phyloP scores from a whole-genome alignment of 2,888 invertebrate genomes.

The Drosophila borealis region DNA sequence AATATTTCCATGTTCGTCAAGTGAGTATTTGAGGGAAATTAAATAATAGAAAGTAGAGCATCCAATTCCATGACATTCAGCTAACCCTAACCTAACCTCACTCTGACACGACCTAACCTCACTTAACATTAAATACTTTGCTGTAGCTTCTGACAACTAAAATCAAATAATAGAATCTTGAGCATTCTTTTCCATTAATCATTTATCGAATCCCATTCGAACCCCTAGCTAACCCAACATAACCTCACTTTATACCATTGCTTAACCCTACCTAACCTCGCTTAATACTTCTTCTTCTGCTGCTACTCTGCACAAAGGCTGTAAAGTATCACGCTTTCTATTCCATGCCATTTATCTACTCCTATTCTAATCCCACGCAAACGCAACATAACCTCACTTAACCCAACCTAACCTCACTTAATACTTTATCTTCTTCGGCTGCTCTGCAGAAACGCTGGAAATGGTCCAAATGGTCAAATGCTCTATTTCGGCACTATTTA shows the following conservation, averaged over 20 bases:
- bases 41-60: too few relatives aligned
- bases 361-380: neutral
- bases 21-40: conserved; percentile 26
- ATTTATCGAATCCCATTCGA: too few relatives aligned
- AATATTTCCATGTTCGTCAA: conserved; percentile 41
- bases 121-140: neutral
- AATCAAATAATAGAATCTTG: too few relatives aligned
- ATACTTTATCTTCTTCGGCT: neutral
- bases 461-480: neutral
- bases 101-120: neutral
- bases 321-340: too few relatives aligned
- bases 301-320: too few relatives aligned
- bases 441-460: neutral
- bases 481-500: conserved; percentile 72
- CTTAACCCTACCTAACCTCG: too few relatives aligned
- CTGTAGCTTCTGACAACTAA: too few relatives aligned
- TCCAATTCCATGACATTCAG: too few relatives aligned
- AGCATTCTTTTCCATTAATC: too few relatives aligned
- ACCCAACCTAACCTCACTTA: neutral
- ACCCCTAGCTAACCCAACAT: too few relatives aligned
- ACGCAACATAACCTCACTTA: neutral
- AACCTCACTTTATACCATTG: too few relatives aligned
- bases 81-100: neutral
- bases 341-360: neutral
- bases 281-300: too few relatives aligned